Conservation (phyloP, 2,797 vertebrate genomes). For the Phrynocephalus forsythii region DNA sequence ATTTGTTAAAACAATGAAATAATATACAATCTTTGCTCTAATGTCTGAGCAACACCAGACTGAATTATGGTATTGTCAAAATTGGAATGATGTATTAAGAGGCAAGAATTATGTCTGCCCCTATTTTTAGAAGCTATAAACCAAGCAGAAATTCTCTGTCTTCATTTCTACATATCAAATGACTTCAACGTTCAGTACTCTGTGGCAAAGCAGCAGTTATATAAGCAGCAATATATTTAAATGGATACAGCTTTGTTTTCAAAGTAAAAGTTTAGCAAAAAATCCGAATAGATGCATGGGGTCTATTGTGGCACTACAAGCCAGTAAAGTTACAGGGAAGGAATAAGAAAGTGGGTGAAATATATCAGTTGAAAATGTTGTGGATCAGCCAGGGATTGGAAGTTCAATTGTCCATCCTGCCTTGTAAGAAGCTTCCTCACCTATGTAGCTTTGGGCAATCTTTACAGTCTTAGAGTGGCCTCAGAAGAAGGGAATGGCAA, state of each 20-base stretch:
- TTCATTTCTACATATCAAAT: slow-evolving; percentile 22
- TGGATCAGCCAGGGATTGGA: not conserved
- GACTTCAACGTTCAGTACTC: slow-evolving; percentile 22
- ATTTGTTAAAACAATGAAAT: slow-evolving; percentile 39
- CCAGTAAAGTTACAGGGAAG: not conserved
- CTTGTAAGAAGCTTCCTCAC: too few species aligned
- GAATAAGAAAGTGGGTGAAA: slow-evolving; percentile 9
- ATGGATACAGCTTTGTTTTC: not conserved
- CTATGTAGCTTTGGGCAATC: too few species aligned
- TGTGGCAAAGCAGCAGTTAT: slow-evolving; percentile 19
- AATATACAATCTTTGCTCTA: slow-evolving; percentile 24
- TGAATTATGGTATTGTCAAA: slow-evolving; percentile 36
- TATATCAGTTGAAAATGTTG: not conserved
- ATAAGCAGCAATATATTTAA: slow-evolving; percentile 22
- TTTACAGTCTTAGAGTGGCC: too few species aligned
- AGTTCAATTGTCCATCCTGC: too few species aligned
- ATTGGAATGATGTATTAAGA: not conserved
- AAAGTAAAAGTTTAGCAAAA: too few species aligned
- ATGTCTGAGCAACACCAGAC: slow-evolving; percentile 7
- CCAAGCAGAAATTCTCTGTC: slow-evolving; percentile 31
- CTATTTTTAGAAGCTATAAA: slow-evolving; percentile 29
- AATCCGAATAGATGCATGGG: too few species aligned
- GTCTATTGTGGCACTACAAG: not conserved
- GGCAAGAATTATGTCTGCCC: slow-evolving; percentile 38
- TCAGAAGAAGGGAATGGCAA: too few species aligned